Evolutionary conservation across 2,888 invertebrate genomes (phyloP).

Genomic region (Caenorhabditis parvicauda): DNA sequence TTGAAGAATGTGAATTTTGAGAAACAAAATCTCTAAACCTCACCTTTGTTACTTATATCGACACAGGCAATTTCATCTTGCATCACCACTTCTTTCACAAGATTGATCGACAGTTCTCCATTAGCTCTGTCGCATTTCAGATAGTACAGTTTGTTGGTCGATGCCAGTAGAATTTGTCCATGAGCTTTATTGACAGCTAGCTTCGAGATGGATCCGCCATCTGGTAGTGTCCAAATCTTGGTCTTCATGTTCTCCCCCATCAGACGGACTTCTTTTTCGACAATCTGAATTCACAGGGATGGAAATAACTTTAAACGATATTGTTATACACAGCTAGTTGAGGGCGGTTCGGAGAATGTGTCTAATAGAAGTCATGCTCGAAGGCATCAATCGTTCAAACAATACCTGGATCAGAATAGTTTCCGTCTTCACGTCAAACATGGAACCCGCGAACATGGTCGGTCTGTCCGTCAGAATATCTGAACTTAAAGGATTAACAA

Average conservation of each 20-base stretch:
- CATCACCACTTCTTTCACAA: constrained; percentile 67
- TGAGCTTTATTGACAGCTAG: constrained; percentile 54
- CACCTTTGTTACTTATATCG: constrained; percentile 78
- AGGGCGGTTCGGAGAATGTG: too few relatives aligned
- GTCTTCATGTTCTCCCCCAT: constrained; percentile 69
- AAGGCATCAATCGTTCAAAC: too few relatives aligned
- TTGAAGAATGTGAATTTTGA: too few relatives aligned
- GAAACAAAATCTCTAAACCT: too few relatives aligned
- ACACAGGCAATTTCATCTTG: constrained; percentile 94
- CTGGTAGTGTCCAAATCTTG: constrained; percentile 24
- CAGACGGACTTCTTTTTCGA: constrained; percentile 76
- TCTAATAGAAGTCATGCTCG: too few relatives aligned
- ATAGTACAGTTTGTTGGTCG: constrained; percentile 37
- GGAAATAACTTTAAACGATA: neutral
- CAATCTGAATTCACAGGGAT: constrained; percentile 73
- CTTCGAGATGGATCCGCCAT: constrained; percentile 13
- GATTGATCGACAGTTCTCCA: constrained; percentile 24
- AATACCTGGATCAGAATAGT: constrained; percentile 11
- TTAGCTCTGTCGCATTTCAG: constrained; percentile 21
- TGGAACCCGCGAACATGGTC: constrained; percentile 84
- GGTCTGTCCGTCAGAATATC: constrained; percentile 89
- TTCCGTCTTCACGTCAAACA: constrained; percentile 9
- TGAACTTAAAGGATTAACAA: constrained; percentile 62
- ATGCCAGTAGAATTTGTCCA: constrained; percentile 53
- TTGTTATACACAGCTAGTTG: too few relatives aligned